A percentile compares a stretch with the other conserved stretches of the same genome.
Conservation (phyloP, 2,113 vertebrate genomes). For the Sigmodon hispidus region DNA sequence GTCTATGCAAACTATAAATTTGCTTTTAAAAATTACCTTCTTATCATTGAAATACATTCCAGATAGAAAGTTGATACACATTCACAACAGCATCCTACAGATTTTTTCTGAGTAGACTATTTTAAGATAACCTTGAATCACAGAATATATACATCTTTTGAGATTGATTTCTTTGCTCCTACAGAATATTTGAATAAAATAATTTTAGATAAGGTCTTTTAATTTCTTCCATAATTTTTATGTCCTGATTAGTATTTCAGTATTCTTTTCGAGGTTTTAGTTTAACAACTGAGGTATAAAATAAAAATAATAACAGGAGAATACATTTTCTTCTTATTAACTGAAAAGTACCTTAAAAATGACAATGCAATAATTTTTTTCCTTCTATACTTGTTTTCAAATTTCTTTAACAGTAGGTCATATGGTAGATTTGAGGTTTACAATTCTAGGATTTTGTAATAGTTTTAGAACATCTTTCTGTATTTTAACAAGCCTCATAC, state of each 20-base stretch:
- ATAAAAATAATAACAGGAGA: not conserved
- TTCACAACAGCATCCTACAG: not conserved
- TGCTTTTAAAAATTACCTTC: not conserved
- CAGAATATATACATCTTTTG: not conserved
- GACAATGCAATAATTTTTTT: not conserved
- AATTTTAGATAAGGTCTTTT: not conserved
- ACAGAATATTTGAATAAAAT: constrained; percentile 31
- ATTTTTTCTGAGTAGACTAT: not conserved
- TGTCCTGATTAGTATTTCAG: not conserved
- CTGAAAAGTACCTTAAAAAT: not conserved
- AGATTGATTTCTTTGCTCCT: constrained; percentile 1
- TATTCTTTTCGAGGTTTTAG: not conserved
- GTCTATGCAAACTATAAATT: not conserved
- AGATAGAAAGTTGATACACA: not conserved
- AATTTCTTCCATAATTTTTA: not conserved
- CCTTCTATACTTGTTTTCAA: not conserved
- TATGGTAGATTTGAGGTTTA: not conserved
- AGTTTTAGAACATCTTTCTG: not conserved
- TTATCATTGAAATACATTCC: constrained; percentile 11
- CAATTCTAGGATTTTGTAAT: not conserved
- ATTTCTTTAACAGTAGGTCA: not conserved
- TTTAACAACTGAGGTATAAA: not conserved
- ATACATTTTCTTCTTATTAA: not conserved
- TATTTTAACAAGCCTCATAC: not conserved
- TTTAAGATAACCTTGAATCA: not conserved